Base-by-base conservation (phyloP, 2,797 vertebrate species). In the Lepus townsendii region DNA sequence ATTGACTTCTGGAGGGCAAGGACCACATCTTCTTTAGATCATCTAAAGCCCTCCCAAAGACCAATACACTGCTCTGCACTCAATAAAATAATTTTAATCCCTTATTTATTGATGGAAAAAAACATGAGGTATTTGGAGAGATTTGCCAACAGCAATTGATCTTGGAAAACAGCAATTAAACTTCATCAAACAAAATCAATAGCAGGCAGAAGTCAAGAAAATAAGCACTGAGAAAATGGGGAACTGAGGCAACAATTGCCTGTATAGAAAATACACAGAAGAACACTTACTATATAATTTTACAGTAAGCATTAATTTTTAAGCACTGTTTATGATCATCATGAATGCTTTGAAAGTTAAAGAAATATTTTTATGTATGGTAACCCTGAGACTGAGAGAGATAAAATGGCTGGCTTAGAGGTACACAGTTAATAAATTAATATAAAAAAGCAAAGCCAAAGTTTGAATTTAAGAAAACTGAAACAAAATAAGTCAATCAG, bases 81-180 rank as follows among this genome's bases (percentile, higher is more conserved):
- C 83, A 91, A 95, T 87, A 86, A 96, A 97, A 94, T 95, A 90
- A 91, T 94, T 97, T 95, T 96, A 96, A 96, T 96, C 90, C 63
- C 90, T 96, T 94, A 96, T 50, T 95, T 97, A 95, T 96, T 95
- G 85, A 96, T 85, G 66, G 76, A 26, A 54, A 88, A 91, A 96
- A 94, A 90, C 38, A 95, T 57, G 52, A 97, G 65, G 66, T 27
- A 91, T 91, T 96, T 96, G 63, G 80, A 88, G 62, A 96, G 71
- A 92, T 96, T 94, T 96, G 27, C 83, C 75, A 89, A 90, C 68
- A 88, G 85, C 73, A 84, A 96, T 92, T 96, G 90, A 96, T 97
- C 8, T 54, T 91, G 60, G 84, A 93, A 96, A 96, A 93, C 47
- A 96, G 76, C 68, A 96, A 94, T 97, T 95, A 95, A 95, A 96